Evolutionary conservation across 2,888 invertebrate genomes (phyloP).

Genomic region (Perizoma affinitatum): DNA sequence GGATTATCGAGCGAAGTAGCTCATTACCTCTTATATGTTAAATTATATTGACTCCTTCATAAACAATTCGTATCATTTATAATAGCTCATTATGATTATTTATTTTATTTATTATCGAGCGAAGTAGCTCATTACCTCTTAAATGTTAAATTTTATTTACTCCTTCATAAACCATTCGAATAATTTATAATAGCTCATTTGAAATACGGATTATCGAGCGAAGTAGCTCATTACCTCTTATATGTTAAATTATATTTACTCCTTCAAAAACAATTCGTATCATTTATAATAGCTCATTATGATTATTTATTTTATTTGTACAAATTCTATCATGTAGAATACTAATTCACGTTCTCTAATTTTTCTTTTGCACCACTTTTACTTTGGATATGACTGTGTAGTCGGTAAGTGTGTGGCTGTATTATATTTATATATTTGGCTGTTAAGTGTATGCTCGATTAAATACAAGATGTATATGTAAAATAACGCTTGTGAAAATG

Average conservation of each 20-base stretch:
- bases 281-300: conserved; percentile 14
- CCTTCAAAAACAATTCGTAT: conserved; percentile 7
- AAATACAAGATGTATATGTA: conserved; percentile 1
- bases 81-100: conserved; percentile 14
- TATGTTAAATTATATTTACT: conserved; percentile 8
- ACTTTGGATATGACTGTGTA: conserved; percentile 58
- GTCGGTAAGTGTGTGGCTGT: conserved; percentile 73
- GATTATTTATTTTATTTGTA: conserved; percentile 19
- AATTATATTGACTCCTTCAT: conserved; percentile 9
- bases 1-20: conserved; percentile 19
- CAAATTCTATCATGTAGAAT: conserved; percentile 28
- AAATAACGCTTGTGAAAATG: conserved; percentile 28
- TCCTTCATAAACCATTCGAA: neutral
- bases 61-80: conserved; percentile 8
- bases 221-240: conserved; percentile 8
- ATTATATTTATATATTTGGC: conserved; percentile 32
- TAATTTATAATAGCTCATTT: neutral
- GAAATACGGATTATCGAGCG: conserved; percentile 14
- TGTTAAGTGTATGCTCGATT: conserved; percentile 20
- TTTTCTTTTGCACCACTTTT: conserved; percentile 60
- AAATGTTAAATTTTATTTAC: no score
- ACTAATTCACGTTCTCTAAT: conserved; percentile 52
- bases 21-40: conserved; percentile 2
- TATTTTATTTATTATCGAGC: conserved; percentile 21
- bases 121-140: no score